Percentiles rank a stretch among this genome's conserved stretches.
phyloP scores from a whole-genome alignment of 2,113 vertebrate species.

The Podarcis muralis region DNA sequence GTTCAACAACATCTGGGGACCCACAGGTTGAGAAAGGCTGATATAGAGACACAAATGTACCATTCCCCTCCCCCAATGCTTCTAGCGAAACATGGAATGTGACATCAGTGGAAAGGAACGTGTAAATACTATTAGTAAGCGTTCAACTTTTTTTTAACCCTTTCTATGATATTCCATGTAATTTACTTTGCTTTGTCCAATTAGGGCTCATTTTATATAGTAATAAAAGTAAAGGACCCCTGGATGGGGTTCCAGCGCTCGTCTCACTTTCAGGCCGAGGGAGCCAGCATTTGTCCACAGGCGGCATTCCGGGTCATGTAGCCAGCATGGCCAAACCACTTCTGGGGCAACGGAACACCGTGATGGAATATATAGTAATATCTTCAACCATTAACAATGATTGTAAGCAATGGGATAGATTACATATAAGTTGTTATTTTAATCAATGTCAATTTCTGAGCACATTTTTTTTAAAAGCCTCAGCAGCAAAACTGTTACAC shows the following conservation, averaged over 20 bases:
- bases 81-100: not conserved
- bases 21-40: no score
- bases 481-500: not conserved
- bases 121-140: not conserved
- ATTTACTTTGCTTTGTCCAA: not conserved
- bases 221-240: no score
- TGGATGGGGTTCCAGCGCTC: no score
- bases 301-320: no score
- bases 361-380: not conserved
- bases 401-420: not conserved
- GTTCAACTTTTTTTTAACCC: not conserved
- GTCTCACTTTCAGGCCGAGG: no score
- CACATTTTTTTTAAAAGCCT: not conserved
- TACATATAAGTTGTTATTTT: not conserved
- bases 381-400: not conserved
- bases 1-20: no score
- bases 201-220: not conserved
- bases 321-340: no score
- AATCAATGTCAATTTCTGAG: not conserved
- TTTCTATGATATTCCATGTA: not conserved
- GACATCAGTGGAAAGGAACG: not conserved
- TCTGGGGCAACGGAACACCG: no score
- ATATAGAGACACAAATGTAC: not conserved
- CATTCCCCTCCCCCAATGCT: not conserved
- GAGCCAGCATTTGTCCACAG: no score